phyloP scores from a whole-genome alignment of 2,888 invertebrate genomes.

The Leptothorax acervorum region DNA sequence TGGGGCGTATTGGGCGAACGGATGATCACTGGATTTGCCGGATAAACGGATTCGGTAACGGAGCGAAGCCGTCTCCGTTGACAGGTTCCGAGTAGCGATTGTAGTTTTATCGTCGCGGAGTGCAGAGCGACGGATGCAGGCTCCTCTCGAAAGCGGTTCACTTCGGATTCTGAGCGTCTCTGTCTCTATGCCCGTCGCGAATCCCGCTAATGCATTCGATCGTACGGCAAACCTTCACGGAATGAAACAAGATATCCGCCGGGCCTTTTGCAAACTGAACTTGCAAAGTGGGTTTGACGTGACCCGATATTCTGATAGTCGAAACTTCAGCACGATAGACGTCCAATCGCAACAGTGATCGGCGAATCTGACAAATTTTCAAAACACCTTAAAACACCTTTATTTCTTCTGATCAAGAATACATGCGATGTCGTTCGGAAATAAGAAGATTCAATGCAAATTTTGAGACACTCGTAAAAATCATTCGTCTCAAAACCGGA shows the following conservation, averaged over 20 bases:
- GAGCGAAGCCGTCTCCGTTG: conserved; percentile 1
- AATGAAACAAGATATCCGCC: conserved; percentile 20
- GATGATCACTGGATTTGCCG: conserved; percentile 44
- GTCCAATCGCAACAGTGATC: background rate
- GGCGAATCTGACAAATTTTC: background rate
- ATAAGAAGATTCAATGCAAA: background rate
- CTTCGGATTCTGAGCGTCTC: background rate
- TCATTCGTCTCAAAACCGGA: background rate
- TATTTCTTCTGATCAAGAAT: background rate
- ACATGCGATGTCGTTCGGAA: background rate
- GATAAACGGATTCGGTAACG: conserved; percentile 43
- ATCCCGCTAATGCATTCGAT: conserved; percentile 18
- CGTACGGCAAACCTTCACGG: conserved; percentile 25
- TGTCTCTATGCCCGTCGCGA: background rate
- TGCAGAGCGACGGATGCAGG: background rate
- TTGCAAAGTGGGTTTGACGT: conserved; percentile 35
- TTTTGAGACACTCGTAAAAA: background rate
- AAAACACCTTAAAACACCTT: background rate
- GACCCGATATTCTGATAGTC: conserved; percentile 15
- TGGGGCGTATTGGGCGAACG: background rate
- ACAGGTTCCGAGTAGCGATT: conserved; percentile 30
- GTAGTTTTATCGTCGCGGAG: conserved; percentile 36
- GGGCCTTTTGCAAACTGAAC: conserved; percentile 3
- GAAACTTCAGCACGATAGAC: background rate
- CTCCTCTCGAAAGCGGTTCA: background rate